Percentiles rank a stretch among this genome's conserved stretches.
phyloP scores from a whole-genome alignment of 2,797 vertebrate genomes.

The Microctenopoma steveboyesi region DNA sequence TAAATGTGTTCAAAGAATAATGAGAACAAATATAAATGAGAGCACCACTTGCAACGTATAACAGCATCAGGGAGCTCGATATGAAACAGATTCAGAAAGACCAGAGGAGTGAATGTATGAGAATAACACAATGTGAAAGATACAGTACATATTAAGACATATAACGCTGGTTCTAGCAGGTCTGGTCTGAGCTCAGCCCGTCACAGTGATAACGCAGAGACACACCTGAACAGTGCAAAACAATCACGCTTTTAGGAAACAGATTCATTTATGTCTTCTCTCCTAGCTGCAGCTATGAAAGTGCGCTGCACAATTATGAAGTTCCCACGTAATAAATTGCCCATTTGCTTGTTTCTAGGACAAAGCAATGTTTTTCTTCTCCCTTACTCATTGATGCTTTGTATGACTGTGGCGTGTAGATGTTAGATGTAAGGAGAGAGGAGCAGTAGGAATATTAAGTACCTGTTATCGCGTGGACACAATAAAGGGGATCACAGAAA shows the following conservation, averaged over 20 bases:
- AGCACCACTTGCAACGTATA: neutral
- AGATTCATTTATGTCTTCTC: neutral
- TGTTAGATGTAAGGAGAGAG: too few relatives aligned
- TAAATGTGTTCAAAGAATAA: slow-evolving; percentile 32
- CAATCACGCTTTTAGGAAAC: slow-evolving; percentile 15
- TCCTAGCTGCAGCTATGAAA: neutral
- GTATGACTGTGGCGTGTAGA: too few relatives aligned
- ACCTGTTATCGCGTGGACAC: neutral
- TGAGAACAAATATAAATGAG: neutral
- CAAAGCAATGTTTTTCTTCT: too few relatives aligned
- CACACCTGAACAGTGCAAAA: neutral
- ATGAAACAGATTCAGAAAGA: neutral
- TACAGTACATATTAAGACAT: neutral
- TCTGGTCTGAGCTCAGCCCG: neutral
- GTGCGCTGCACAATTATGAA: neutral
- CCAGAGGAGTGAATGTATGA: neutral
- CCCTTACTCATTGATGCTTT: too few relatives aligned
- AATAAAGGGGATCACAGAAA: neutral
- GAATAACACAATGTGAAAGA: slow-evolving; percentile 16
- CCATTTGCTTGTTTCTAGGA: neutral
- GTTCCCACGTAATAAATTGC: neutral
- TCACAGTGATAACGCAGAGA: neutral
- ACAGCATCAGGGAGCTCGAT: slow-evolving; percentile 9
- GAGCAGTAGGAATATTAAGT: neutral
- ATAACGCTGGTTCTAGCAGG: neutral